phyloP scores from a whole-genome alignment of 1,140 invertebrate species.

The Drosophila kohkoa region DNA sequence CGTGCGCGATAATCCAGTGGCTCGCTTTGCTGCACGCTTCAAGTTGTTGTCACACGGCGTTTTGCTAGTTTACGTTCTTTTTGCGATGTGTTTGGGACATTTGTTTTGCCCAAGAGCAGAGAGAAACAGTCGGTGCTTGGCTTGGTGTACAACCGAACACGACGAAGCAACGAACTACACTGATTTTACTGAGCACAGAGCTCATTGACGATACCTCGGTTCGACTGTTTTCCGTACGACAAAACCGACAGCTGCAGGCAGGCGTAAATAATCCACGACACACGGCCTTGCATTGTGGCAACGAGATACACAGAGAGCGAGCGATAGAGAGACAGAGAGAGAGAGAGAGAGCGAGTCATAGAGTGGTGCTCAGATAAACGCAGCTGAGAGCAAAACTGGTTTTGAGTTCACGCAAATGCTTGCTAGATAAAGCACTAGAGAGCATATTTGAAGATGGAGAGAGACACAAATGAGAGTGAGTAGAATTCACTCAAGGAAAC shows the following conservation, averaged over 20 bases:
- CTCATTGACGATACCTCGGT: conserved; percentile 79
- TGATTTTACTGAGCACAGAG: conserved; percentile 63
- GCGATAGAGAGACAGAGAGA: conserved; percentile 12
- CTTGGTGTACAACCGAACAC: conserved; percentile 76
- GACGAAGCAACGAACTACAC: conserved; percentile 84
- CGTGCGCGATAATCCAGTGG: conserved; percentile 84
- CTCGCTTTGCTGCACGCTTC: conserved; percentile 84
- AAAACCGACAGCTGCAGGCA: conserved; percentile 52
- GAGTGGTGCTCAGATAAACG: conserved; percentile 37
- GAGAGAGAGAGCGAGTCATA: conserved; percentile 56
- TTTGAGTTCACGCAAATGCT: conserved; percentile 1
- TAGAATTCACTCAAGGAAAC: conserved; percentile 54
- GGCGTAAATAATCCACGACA: conserved; percentile 66
- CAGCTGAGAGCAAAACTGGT: conserved; percentile 45
- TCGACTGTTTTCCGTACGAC: conserved; percentile 32
- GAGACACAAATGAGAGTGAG: conserved; percentile 2
- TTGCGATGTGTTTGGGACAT: conserved; percentile 24
- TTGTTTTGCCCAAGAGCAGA: conserved; percentile 27
- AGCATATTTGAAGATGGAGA: conserved; percentile 26
- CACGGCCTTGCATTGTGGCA: conserved; percentile 86
- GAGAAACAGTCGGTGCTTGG: conserved; percentile 45
- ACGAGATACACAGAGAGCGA: conserved; percentile 85
- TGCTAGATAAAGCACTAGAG: background rate
- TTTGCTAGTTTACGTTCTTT: conserved; percentile 57
- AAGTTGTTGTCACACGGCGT: conserved; percentile 69